Evolutionary conservation across 2,113 vertebrate genomes (phyloP).

Genomic region (Rhagologus leucostigma): DNA sequence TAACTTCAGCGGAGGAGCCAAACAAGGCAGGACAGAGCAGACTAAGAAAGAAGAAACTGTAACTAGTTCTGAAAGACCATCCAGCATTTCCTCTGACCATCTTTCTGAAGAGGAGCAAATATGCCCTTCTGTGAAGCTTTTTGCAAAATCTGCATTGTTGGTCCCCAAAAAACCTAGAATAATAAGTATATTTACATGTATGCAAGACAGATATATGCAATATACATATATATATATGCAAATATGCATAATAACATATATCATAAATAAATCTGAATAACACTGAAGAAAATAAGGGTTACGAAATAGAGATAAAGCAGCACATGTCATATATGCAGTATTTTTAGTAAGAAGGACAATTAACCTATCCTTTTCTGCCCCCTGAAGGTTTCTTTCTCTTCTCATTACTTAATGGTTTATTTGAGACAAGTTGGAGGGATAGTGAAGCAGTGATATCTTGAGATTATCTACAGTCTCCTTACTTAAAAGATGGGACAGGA

Average conservation of each 20-base stretch:
- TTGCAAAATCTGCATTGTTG: not conserved
- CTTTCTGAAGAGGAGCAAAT: not conserved
- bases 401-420: not conserved
- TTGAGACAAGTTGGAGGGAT: not conserved
- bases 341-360: not conserved
- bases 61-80: not conserved
- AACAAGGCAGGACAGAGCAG: conserved; percentile 13
- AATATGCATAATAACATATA: not conserved
- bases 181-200: not conserved
- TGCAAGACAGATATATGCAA: not conserved
- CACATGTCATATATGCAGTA: not conserved
- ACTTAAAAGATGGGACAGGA: not conserved
- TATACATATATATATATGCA: not conserved
- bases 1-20: conserved; percentile 10
- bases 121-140: not conserved
- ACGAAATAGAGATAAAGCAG: not conserved
- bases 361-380: not conserved
- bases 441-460: not conserved
- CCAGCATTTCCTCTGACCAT: not conserved
- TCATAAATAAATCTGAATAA: not conserved
- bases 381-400: not conserved
- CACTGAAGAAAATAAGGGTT: not conserved
- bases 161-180: not conserved
- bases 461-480: not conserved
- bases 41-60: not conserved